Base-by-base conservation (phyloP, 2,797 vertebrate species). In the Ctenosaura bakeri region DNA sequence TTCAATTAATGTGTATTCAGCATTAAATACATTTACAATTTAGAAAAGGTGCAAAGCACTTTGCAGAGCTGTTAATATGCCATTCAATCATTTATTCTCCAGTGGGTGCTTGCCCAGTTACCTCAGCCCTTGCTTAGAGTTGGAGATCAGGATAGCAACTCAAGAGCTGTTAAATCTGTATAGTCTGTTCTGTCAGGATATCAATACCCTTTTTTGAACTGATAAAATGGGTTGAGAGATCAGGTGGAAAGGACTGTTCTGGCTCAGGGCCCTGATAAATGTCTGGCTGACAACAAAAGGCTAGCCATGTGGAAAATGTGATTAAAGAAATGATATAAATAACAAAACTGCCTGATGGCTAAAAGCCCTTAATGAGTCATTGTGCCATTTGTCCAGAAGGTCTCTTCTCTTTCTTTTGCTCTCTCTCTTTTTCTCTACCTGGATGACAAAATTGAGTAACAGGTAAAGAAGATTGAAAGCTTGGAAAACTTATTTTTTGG, bases 261-360 rank as follows among this genome's bases (percentile, higher is more conserved):
- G 83, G 90, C 91, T 74, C 62, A 94, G 90, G 91, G 35, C 85
- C 71, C 96, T 96, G 94, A 89, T 95, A 91, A 94, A 95, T 73
- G 84, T 95, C 95, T 94, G 90, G 90, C 90, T 95, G 91, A 91
- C 1, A 56, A 81, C 93, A 94, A 96, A 95, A 95, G 93, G 86
- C 92, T 93, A 93, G 50, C 91, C 94, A 94, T 94, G 90, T 95
- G 93, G 96, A 96, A 97, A 97, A 97, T 96, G 89, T 94, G 90
- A 92, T 96, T 96, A 93, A 92, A 95, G 94, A 94, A 95, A 89
- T 93, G 91, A 91, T 91, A 94, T 93, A 95, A 96, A 94, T 93
- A 93, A 90, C 90, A 93, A 85, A 88, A 54, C 81, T 91, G 91
- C 91, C 92, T 92, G 22, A 62, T 92, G 91, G 77, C 93, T 95